Evolutionary conservation across 2,797 vertebrate species (phyloP).

Genomic region (Streptopelia turtur): DNA sequence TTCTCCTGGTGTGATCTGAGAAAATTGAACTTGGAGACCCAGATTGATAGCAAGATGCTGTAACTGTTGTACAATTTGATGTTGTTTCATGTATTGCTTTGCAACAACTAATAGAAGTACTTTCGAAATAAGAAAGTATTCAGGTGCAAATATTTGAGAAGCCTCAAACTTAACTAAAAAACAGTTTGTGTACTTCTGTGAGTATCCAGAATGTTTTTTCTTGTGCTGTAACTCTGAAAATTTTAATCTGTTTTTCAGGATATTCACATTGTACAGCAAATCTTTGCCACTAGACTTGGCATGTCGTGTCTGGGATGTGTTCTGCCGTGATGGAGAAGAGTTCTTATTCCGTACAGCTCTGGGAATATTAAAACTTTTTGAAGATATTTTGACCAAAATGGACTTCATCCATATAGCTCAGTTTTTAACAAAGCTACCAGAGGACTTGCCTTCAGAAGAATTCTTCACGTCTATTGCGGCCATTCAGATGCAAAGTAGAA

Average conservation of each 20-base stretch:
- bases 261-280: slow-evolving; percentile 96
- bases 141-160: neutral
- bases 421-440: slow-evolving; percentile 92
- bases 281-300: slow-evolving; percentile 94
- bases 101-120: neutral
- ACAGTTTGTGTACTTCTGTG: neutral
- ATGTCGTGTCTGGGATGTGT: slow-evolving; percentile 96
- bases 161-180: neutral
- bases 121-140: neutral
- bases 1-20: neutral
- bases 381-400: slow-evolving; percentile 94
- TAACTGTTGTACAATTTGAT: neutral
- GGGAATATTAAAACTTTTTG: slow-evolving; percentile 89
- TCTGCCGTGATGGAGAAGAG: slow-evolving; percentile 96
- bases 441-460: slow-evolving; percentile 86
- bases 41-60: neutral
- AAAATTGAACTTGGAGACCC: neutral
- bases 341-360: slow-evolving; percentile 92
- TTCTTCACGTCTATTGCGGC: slow-evolving; percentile 89
- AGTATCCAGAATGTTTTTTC: neutral
- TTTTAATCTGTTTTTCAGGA: slow-evolving; percentile 78
- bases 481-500: slow-evolving; percentile 94
- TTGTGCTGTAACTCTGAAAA: neutral
- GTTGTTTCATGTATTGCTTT: neutral
- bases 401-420: slow-evolving; percentile 98